A percentile compares a stretch with the other conserved stretches of the same genome.
Conservation (phyloP, 2,888 invertebrate species). For the Campoplex nolae region DNA sequence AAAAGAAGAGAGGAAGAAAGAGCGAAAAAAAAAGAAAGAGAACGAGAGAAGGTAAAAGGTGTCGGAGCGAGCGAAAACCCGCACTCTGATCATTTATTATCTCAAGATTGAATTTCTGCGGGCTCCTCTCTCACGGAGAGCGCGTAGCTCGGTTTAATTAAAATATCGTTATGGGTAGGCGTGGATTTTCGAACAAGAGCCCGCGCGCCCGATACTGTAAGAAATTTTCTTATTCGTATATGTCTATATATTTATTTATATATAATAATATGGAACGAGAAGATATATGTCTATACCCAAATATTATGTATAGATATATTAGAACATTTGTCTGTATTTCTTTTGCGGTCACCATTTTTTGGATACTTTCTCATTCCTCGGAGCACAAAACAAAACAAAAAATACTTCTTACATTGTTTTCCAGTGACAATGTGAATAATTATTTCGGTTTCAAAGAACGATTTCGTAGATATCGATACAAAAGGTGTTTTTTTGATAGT, state of each 20-base stretch:
- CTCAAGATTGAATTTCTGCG: slow-evolving; percentile 84
- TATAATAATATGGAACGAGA: slow-evolving; percentile 4
- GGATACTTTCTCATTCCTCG: slow-evolving; percentile 19
- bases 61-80: slow-evolving; percentile 78
- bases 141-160: slow-evolving; percentile 83
- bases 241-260: not conserved
- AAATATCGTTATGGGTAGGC: slow-evolving; percentile 85
- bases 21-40: slow-evolving; percentile 13
- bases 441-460: not conserved
- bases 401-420: not conserved
- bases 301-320: not conserved
- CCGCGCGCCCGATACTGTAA: slow-evolving; percentile 59
- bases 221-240: slow-evolving; percentile 41
- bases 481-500: not conserved
- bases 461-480: not conserved
- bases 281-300: not conserved
- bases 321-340: not conserved
- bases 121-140: slow-evolving; percentile 72
- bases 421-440: not conserved
- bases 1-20: not conserved
- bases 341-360: slow-evolving; percentile 15
- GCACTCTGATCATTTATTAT: slow-evolving; percentile 84
- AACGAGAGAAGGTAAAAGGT: slow-evolving; percentile 81
- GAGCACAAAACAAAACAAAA: slow-evolving; percentile 15
- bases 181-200: slow-evolving; percentile 78